These are phyloP conservation scores for Caenorhabditis inopinata DNA, from an alignment of 1,140 invertebrate genomes.

Conservation along the genomic window DNA sequence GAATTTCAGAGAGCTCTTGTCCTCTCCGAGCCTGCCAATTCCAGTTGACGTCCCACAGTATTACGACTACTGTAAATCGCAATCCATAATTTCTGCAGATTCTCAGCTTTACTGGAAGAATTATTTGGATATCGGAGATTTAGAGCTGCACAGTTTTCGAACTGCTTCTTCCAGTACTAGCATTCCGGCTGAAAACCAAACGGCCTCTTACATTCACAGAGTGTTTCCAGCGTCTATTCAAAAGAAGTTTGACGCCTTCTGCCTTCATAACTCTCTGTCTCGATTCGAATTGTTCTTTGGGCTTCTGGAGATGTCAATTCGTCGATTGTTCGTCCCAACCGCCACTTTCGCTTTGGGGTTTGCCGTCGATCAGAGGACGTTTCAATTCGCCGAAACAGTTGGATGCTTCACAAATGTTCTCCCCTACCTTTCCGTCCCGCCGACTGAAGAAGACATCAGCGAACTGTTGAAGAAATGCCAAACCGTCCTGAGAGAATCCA, in stretches of 20 bases:
- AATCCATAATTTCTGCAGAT: not conserved
- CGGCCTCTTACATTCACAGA: not conserved
- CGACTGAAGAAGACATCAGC: not conserved
- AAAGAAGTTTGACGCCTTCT: not conserved
- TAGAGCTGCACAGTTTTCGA: not conserved
- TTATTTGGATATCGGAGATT: not conserved
- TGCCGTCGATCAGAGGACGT: not conserved
- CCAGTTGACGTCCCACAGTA: not conserved
- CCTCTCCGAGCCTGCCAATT: not conserved
- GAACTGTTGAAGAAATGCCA: not conserved
- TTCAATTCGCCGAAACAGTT: not conserved
- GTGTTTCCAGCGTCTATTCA: not conserved
- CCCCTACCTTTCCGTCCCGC: not conserved
- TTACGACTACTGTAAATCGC: not conserved
- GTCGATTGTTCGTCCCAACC: not conserved
- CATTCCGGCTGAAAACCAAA: not conserved
- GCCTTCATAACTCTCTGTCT: not conserved
- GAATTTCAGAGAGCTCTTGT: not conserved
- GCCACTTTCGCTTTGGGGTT: not conserved
- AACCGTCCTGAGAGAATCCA: not conserved
- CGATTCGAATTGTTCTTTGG: not conserved
- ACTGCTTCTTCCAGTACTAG: not conserved
- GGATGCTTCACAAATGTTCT: conserved; percentile 17
- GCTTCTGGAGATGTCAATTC: not conserved
- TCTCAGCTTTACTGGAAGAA: not conserved